Base-by-base conservation (phyloP, 2,113 vertebrate species). In the Entelurus aequoreus region DNA sequence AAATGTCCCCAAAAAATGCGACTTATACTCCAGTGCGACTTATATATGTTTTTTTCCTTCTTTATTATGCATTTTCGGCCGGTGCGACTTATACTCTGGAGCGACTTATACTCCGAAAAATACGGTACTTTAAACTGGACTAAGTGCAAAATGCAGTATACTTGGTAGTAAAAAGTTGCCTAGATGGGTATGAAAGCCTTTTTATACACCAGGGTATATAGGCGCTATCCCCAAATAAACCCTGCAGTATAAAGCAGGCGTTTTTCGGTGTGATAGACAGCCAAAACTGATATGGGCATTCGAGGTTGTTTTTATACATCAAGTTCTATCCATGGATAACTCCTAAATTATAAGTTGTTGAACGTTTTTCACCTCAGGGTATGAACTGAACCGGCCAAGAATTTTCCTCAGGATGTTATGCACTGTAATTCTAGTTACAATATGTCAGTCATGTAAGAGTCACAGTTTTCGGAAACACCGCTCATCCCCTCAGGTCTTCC, bases 381-480 rank as follows among this genome's bases (percentile, higher is more conserved):
- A 52, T 35, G 13, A 28, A 52, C 6, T 52, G 5, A 19, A 6
- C 8, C 4, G 28, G 28, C 28, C 28, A 28, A 28, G 28, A 28
- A 28, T 3, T 28, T 28, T 28, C 28, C 28, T 28, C 28, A 1
- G 28, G 28, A 28, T 28, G 3, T 28, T 28, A 28, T 28, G 28
- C 28, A 28, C 28, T 28, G 28, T 28, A 28, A 28, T 28, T 28
- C 28, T 28, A 28, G 28, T 28, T 28, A 28, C 3, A 28, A 28
- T 28, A 28, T 3, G 28, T 28, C 28, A 28, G 4, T 28, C 28
- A 28, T 28, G 28, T 3, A 3, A 28, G 28, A 3, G 28, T 58
- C 15, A 11, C 69, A 28, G 65, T 58, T 69, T 62, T 65, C 44
- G 38, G 7, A 65, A 69, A 68, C 55, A 54, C 54, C n/a, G 1